Evolutionary conservation across 1,140 invertebrate genomes (phyloP).

Genomic region (Cydia amplana): DNA sequence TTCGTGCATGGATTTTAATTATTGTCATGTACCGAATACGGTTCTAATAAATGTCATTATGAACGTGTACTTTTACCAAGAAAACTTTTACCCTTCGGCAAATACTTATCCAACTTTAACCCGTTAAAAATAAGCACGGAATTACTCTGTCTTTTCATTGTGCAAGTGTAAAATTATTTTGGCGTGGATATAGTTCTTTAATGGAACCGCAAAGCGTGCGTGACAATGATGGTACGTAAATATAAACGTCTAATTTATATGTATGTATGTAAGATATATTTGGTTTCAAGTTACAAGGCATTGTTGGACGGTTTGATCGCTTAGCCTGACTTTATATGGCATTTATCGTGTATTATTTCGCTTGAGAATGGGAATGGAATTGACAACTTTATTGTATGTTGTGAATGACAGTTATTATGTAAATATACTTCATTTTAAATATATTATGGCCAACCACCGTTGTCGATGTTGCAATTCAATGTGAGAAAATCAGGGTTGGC

Average conservation of each 20-base stretch:
- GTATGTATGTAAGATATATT: slow-evolving; percentile 52
- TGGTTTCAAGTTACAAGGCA: slow-evolving; percentile 49
- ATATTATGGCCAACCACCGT: too few relatives aligned
- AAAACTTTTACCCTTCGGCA: slow-evolving; percentile 28
- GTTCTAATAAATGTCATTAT: slow-evolving; percentile 79
- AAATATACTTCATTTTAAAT: too few relatives aligned
- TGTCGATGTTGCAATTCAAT: too few relatives aligned
- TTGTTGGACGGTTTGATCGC: slow-evolving; percentile 33
- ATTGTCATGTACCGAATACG: slow-evolving; percentile 77
- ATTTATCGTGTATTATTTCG: background rate
- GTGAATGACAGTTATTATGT: too few relatives aligned
- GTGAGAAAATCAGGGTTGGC: too few relatives aligned
- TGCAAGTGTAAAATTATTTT: slow-evolving; percentile 39
- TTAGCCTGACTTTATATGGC: background rate
- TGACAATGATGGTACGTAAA: slow-evolving; percentile 74
- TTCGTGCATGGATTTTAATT: slow-evolving; percentile 79
- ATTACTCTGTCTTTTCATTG: slow-evolving; percentile 34
- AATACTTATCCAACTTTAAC: slow-evolving; percentile 41
- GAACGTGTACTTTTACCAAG: slow-evolving; percentile 57
- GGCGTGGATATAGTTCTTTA: slow-evolving; percentile 67
- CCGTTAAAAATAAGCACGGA: slow-evolving; percentile 35
- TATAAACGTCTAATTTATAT: slow-evolving; percentile 61
- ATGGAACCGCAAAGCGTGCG: slow-evolving; percentile 71
- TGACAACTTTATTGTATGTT: background rate
- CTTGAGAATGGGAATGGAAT: background rate